phyloP scores from a whole-genome alignment of 37 sponge, comb jelly and placozoan species.

The Eunapius fragilis region DNA sequence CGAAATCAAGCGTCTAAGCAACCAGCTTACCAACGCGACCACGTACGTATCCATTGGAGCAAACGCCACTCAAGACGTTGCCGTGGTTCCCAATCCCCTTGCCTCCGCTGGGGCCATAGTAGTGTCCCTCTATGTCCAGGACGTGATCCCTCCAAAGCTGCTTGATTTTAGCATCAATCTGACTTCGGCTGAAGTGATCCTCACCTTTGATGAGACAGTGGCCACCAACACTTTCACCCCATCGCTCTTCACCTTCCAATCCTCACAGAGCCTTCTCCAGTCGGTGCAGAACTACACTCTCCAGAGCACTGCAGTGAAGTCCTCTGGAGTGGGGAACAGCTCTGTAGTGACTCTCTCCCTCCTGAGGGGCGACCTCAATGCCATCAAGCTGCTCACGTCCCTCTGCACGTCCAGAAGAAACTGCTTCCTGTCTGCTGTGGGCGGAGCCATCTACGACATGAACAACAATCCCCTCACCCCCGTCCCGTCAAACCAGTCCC shows the following conservation, averaged over 20 bases:
- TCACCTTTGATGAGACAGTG: slow-evolving; percentile 87
- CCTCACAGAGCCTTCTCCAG: neutral
- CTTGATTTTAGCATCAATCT: slow-evolving; percentile 67
- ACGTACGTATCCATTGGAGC: slow-evolving; percentile 65
- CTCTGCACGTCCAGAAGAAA: slow-evolving; percentile 55
- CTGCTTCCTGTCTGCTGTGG: slow-evolving; percentile 64
- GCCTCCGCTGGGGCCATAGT: slow-evolving; percentile 2
- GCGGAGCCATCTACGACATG: slow-evolving; percentile 73
- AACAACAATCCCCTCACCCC: slow-evolving; percentile 58
- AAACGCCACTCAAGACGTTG: slow-evolving; percentile 60
- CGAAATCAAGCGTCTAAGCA: slow-evolving; percentile 57
- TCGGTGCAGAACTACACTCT: slow-evolving; percentile 40
- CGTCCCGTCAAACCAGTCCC: slow-evolving; percentile 6
- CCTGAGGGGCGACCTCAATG: slow-evolving; percentile 64
- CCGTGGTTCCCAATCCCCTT: slow-evolving; percentile 29
- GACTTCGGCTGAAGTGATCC: slow-evolving; percentile 42
- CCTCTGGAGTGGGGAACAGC: slow-evolving; percentile 31
- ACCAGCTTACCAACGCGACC: slow-evolving; percentile 46
- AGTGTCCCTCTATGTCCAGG: slow-evolving; percentile 42
- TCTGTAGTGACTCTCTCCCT: slow-evolving; percentile 47
- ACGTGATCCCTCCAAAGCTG: slow-evolving; percentile 65
- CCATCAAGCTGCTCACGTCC: slow-evolving; percentile 64
- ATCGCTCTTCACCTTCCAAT: slow-evolving; percentile 66
- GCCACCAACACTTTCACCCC: slow-evolving; percentile 43
- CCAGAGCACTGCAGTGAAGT: neutral